phyloP scores from a whole-genome alignment of 1,140 invertebrate species.

The Glomeris maerens region DNA sequence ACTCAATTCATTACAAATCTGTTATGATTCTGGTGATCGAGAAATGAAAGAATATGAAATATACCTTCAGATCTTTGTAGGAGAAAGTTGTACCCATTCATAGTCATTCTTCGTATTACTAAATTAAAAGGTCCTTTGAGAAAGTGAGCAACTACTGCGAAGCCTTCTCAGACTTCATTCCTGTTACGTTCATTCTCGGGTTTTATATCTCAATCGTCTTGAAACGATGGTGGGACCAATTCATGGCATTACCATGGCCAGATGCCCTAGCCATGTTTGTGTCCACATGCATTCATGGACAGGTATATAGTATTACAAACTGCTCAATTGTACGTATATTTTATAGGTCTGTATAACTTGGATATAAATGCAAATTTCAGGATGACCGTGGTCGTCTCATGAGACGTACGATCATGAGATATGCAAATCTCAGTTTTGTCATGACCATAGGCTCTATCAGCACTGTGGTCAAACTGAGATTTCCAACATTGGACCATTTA shows the following conservation, averaged over 20 bases:
- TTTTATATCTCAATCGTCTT: constrained; percentile 40
- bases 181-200: constrained; percentile 36
- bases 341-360: background rate
- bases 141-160: constrained; percentile 28
- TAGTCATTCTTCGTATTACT: too few species aligned
- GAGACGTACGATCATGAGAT: constrained; percentile 40
- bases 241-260: constrained; percentile 32
- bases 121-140: constrained; percentile 28
- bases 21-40: background rate
- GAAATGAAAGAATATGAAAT: background rate
- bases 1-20: background rate
- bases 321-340: background rate
- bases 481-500: constrained; percentile 39
- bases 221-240: constrained; percentile 39
- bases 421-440: constrained; percentile 34
- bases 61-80: background rate
- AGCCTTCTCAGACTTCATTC: constrained; percentile 29
- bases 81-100: background rate
- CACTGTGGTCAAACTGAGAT: constrained; percentile 37
- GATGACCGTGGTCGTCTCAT: constrained; percentile 32
- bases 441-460: constrained; percentile 33
- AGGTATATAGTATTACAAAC: constrained; percentile 19
- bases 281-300: constrained; percentile 32
- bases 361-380: constrained; percentile 18
- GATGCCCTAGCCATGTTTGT: constrained; percentile 33